A percentile compares a stretch with the other conserved stretches of the same genome.
Evolutionary conservation across 1,140 invertebrate species (phyloP).

Genomic region (Ganaspis sp.): DNA sequence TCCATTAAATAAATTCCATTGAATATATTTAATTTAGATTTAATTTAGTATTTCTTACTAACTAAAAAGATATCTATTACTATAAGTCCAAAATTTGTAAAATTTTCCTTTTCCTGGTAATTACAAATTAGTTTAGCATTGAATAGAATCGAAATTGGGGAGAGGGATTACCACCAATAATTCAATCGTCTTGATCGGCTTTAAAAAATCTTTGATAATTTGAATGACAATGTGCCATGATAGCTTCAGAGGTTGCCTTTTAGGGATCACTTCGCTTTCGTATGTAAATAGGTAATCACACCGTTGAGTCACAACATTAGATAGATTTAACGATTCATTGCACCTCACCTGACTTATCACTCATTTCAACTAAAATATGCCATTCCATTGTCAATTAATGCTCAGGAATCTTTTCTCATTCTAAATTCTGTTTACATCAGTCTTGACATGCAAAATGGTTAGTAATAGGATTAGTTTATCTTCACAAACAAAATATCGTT

Average conservation of each 20-base stretch:
- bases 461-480: neutral
- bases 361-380: constrained; percentile 21
- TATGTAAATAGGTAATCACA: constrained; percentile 27
- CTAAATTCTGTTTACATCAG: constrained; percentile 1
- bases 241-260: constrained; percentile 15
- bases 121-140: no score
- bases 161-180: neutral
- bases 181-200: constrained; percentile 5
- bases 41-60: no score
- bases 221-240: constrained; percentile 11
- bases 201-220: constrained; percentile 11
- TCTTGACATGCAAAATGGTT: neutral
- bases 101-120: no score
- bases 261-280: constrained; percentile 17
- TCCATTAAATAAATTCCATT: no score
- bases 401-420: constrained; percentile 15
- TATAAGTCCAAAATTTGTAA: no score
- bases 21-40: no score
- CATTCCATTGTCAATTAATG: neutral
- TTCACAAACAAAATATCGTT: neutral
- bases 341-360: constrained; percentile 14
- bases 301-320: constrained; percentile 20
- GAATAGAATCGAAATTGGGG: neutral
- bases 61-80: no score
- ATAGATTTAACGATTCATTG: constrained; percentile 27